A percentile compares a stretch with the other conserved stretches of the same genome.
phyloP scores from a whole-genome alignment of 1,140 invertebrate species.

The Drepana arcuata region DNA sequence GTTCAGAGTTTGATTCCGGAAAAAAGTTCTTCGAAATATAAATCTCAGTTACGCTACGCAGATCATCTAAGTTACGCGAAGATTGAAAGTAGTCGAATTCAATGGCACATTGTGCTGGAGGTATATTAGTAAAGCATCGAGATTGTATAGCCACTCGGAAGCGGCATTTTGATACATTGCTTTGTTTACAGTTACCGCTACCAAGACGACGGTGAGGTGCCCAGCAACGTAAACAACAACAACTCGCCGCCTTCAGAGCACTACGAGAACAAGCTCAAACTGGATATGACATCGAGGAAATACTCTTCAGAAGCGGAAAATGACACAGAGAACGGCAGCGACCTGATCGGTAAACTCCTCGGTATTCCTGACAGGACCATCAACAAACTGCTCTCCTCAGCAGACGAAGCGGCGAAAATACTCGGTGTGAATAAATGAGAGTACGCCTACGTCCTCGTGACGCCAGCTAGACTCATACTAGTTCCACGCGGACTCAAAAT shows the following conservation, averaged over 20 bases:
- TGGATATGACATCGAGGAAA: slow-evolving; percentile 63
- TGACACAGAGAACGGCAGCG: slow-evolving; percentile 75
- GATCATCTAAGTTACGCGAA: too few species aligned
- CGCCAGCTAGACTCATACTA: slow-evolving; percentile 53
- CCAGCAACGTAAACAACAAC: slow-evolving; percentile 71
- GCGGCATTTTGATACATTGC: too few species aligned
- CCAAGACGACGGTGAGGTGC: slow-evolving; percentile 59
- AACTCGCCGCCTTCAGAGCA: slow-evolving; percentile 57
- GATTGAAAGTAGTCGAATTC: too few species aligned
- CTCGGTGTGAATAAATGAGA: slow-evolving; percentile 84
- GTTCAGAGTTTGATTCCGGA: too few species aligned
- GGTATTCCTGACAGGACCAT: slow-evolving; percentile 90
- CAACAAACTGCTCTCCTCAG: slow-evolving; percentile 87
- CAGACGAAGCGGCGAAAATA: slow-evolving; percentile 90
- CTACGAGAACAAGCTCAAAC: slow-evolving; percentile 71
- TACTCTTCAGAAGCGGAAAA: slow-evolving; percentile 61
- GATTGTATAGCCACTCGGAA: too few species aligned
- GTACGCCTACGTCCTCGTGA: slow-evolving; percentile 67
- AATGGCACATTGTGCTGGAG: too few species aligned
- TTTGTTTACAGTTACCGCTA: slow-evolving; percentile 41
- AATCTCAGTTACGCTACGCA: too few species aligned
- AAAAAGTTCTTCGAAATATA: background rate
- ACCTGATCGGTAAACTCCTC: slow-evolving; percentile 90
- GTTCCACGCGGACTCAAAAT: slow-evolving; percentile 61
- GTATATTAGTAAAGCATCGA: too few species aligned